Evolutionary conservation across 2,797 vertebrate species (phyloP), one percentile per base, ranked within the genome.

Genomic region (Pangasius macronema): DNA sequence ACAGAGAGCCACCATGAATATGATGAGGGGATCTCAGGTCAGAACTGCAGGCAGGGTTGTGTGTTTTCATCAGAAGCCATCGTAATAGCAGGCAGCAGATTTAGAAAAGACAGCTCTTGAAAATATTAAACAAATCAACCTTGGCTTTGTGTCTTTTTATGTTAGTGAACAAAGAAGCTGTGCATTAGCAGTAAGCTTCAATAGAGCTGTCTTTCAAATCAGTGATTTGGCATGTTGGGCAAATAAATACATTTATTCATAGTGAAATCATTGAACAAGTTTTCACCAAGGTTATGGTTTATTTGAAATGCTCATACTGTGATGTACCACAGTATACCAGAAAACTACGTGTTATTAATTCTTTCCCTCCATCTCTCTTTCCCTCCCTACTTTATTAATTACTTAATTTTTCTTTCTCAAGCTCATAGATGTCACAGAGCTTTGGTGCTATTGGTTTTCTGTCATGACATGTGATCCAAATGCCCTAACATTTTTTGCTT

Each of bases 51-150:
- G 89, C 89, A 89, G 93, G 91, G 91, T 94, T 92, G 94, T 94
- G 92, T 92, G 92, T 95, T 94, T 95, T 94, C 94, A 95, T 95
- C 93, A 93, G 90, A 89, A 93, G 91, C 94, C 91, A 90, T 92
- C 89, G 88, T 57, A 85, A 90, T 92, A 90, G 67, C 77, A 20
- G 82, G 93, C 93, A 94, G 89, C 83, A 87, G 63, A 92, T 92
- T 94, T 93, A 95, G 93, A 92, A 95, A 95, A 93, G 89, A 92
- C 92, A 93, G 93, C 90, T 93, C 93, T 91, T 89, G 90, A 92
- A 93, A 90, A 94, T 94, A 93, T 95, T 94, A 95, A 95, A 94
- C 93, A 94, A 95, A 95, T 95, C 92, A 94, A 93, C 92, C 89
- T 88, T 24, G 68, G 91, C 93, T 86, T 59, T 92, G 85, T 90